These are phyloP conservation scores for Hucho hucho DNA, from an alignment of 2,113 vertebrate genomes.

Conservation along the genomic window DNA sequence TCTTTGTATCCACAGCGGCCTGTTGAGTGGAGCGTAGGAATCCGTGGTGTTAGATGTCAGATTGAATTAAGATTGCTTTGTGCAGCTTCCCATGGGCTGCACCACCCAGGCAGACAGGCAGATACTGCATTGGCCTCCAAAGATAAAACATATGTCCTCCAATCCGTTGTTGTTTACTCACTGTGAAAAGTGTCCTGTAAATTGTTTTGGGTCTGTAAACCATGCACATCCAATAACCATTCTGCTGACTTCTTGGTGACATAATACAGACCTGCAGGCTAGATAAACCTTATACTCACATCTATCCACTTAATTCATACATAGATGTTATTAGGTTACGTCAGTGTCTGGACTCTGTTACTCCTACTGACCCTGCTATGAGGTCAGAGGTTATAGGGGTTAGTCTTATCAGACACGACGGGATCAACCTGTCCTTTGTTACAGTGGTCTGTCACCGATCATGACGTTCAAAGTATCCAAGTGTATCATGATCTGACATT, in stretches of 20 bases:
- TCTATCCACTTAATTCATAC: background rate
- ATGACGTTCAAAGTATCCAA: background rate
- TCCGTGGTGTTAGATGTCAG: constrained; percentile 24
- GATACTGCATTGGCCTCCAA: background rate
- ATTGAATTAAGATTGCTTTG: constrained; percentile 30
- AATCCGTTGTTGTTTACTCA: constrained; percentile 15
- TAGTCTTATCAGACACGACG: background rate
- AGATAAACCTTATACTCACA: too few relatives aligned
- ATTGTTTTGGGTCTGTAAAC: constrained; percentile 22
- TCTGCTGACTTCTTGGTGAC: background rate
- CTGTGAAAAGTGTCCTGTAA: background rate
- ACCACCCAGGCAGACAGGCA: constrained; percentile 10
- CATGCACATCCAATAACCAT: background rate
- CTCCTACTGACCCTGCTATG: background rate
- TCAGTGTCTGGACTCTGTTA: background rate
- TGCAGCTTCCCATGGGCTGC: constrained; percentile 18
- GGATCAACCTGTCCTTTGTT: background rate
- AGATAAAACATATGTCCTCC: constrained; percentile 24
- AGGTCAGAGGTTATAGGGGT: background rate
- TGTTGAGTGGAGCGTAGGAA: constrained; percentile 15
- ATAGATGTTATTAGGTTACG: background rate
- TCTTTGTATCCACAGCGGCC: background rate
- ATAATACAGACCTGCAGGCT: background rate
- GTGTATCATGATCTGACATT: background rate
- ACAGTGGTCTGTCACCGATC: background rate